These are phyloP conservation scores for Scolanthus callimorphus DNA, from an alignment of 92 coral and sea anemone genomes.

Conservation along the genomic window DNA sequence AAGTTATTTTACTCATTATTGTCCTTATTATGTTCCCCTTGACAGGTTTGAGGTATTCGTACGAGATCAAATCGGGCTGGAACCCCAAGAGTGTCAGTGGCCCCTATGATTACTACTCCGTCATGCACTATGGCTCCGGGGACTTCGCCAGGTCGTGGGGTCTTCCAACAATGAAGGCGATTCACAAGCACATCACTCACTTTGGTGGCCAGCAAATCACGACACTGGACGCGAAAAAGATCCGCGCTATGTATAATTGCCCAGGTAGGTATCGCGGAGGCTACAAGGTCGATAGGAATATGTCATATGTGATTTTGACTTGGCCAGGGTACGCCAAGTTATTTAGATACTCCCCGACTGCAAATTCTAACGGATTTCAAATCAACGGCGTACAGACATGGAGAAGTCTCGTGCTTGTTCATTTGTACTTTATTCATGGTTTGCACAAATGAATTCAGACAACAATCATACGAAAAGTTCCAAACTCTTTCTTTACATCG, in stretches of 20 bases:
- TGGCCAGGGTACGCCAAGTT: no score
- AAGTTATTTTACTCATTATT: no score
- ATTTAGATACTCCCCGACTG: no score
- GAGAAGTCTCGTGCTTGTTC: no score
- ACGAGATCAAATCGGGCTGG: conserved; percentile 58
- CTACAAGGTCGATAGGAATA: not conserved
- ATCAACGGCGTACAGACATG: no score
- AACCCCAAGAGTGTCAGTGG: conserved; percentile 76
- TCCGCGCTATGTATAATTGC: conserved; percentile 71
- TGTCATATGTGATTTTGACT: no score
- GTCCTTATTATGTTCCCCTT: no score
- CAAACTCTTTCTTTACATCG: no score
- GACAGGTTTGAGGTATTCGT: conserved; percentile 64
- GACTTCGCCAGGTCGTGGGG: conserved; percentile 61
- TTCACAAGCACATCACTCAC: conserved; percentile 16
- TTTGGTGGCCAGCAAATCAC: conserved; percentile 81
- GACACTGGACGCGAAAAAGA: conserved; percentile 71
- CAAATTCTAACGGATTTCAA: no score
- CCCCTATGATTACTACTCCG: conserved; percentile 77
- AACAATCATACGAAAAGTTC: no score
- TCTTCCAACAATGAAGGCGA: conserved; percentile 63
- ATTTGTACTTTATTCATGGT: no score
- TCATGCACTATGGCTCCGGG: conserved; percentile 87
- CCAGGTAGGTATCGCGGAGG: conserved; percentile 49
- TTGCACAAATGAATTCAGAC: no score